A percentile compares a stretch with the other conserved stretches of the same genome.
These are phyloP conservation scores for Lasioglossum morio DNA, from an alignment of 2,888 invertebrate genomes.

Conservation along the genomic window DNA sequence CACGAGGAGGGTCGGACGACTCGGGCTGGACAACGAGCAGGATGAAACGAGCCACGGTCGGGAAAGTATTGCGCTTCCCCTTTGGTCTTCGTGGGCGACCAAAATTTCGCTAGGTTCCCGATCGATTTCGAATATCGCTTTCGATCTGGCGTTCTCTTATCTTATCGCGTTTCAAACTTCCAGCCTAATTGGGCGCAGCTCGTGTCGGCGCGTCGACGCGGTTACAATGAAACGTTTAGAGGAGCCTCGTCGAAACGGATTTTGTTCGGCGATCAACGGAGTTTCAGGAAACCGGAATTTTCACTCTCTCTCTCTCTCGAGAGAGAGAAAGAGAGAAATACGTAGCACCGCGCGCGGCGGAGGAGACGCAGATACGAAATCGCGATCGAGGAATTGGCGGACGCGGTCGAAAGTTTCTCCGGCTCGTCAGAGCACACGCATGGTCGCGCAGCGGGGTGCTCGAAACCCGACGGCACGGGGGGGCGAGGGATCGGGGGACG, in stretches of 20 bases:
- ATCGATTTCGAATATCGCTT: neutral
- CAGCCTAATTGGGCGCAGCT: neutral
- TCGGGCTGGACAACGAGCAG: slow-evolving; percentile 34
- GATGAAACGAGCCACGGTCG: slow-evolving; percentile 38
- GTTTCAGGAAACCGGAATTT: neutral
- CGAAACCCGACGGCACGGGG: slow-evolving; percentile 20
- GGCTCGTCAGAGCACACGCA: slow-evolving; percentile 74
- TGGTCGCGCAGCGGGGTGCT: slow-evolving; percentile 72
- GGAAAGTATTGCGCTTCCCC: slow-evolving; percentile 56
- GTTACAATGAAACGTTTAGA: neutral
- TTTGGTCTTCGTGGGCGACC: neutral
- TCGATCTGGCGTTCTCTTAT: neutral
- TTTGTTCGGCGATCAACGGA: neutral
- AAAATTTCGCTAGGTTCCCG: neutral
- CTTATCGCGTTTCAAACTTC: neutral
- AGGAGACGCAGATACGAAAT: neutral
- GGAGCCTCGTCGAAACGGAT: neutral
- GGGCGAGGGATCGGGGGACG: slow-evolving; percentile 36
- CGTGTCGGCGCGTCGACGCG: neutral
- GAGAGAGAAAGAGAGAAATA: neutral
- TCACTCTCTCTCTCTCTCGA: no score
- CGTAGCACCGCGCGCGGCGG: neutral
- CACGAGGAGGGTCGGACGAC: slow-evolving; percentile 31
- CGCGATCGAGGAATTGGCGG: neutral
- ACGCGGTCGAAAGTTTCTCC: slow-evolving; percentile 69